Evolutionary conservation across 2,888 invertebrate genomes (phyloP), one percentile per base, ranked within the genome.

Genomic region (Macaria notata): DNA sequence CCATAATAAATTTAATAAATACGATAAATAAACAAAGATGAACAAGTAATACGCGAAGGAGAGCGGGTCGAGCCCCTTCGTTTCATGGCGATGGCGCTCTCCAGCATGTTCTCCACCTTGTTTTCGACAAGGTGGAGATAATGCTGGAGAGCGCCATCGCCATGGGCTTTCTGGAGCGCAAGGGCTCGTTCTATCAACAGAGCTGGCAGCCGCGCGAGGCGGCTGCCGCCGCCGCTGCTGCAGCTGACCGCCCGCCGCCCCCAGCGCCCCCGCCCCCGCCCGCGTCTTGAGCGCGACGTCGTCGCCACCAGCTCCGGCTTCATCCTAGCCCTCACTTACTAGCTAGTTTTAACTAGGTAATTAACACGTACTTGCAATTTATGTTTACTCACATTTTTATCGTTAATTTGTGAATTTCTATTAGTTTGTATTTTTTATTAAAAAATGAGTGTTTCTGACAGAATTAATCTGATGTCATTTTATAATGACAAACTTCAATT

Each of bases 141-240:
- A 56, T 82, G 31, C 60, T 84, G 39, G 76, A 79, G 43, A 75
- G 70, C 36, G 82, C 79, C 1, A 72, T 75, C 0, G 70, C 74
- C 3, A 57, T 83, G 8, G 84, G 84, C 0, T 83, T 83, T 58
- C 62, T 84, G 33, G 77, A 83, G 47, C 70, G 74, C 5, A 79
- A 78, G 49, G 78, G 77, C n/a, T 76, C 82, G 3, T 70, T 68
- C n/a, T 76, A 69, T 55, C 46, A 73, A 33, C 3, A 72, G n/a
- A 74, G 73, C 54, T 78, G 74, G 77, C 39, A 63, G 7, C 66
- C 39, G 39, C n/a, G 39, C 39, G 9, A 39, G 39, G 39, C 39
- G 39, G 39, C 39, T 39, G 45, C 31, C 9, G 45, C n/a, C 29
- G 45, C 8, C 31, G 31, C 4, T 29, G 6, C 6, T 29, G 29